Conservation (phyloP, 2,113 vertebrate species). For the Callospermophilus lateralis region DNA sequence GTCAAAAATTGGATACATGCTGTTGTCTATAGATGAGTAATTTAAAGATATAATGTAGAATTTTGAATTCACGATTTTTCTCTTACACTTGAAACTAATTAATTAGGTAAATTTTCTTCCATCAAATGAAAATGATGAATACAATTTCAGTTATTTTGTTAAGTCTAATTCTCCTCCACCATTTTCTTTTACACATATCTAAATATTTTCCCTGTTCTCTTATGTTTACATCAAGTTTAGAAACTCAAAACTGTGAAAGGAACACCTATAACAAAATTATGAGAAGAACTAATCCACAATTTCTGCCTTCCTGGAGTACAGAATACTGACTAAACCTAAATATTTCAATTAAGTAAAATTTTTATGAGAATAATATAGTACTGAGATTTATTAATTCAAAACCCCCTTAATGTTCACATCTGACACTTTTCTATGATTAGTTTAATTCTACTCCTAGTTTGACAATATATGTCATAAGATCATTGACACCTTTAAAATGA, state of each 20-base stretch:
- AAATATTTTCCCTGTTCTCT: not conserved
- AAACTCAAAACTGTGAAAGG: not conserved
- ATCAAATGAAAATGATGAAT: not conserved
- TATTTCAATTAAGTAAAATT: slow-evolving; percentile 13
- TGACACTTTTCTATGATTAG: not conserved
- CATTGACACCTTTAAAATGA: not conserved
- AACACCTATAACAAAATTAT: not conserved
- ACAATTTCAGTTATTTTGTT: not conserved
- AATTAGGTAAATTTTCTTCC: not conserved
- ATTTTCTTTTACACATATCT: not conserved
- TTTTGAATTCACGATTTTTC: not conserved
- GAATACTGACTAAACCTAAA: not conserved
- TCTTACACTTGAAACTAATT: not conserved
- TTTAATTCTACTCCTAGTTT: not conserved
- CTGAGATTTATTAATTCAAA: not conserved
- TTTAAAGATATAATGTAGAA: not conserved
- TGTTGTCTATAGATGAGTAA: slow-evolving; percentile 11
- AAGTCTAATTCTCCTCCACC: accelerated
- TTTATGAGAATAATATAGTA: not conserved
- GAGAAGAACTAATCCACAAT: not conserved
- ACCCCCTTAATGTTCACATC: not conserved
- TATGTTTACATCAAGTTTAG: not conserved
- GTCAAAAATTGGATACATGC: slow-evolving; percentile 10
- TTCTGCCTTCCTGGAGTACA: not conserved
- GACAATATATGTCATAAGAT: not conserved